Base-by-base conservation (phyloP, 2,797 vertebrate species). In the Pangasius krempfi region DNA sequence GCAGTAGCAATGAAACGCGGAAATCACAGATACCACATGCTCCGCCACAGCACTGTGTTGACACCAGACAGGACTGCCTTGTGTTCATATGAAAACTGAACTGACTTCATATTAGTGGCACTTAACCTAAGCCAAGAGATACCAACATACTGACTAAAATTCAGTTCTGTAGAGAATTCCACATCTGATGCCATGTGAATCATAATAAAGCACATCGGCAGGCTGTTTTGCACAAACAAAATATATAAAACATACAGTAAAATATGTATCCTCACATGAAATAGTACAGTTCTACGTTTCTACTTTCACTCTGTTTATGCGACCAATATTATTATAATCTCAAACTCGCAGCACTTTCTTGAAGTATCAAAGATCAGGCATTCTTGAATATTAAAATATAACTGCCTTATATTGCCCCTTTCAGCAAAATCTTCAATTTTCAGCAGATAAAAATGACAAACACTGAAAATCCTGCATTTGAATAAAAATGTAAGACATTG, bases 11-110 rank as follows among this genome's bases (percentile, higher is more conserved):
- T 30, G n/a, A 30, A 76, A 18, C n/a, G 40, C 73, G 8, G 60
- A 86, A 89, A 87, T 88, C 73, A 33, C 56, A 87, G 22, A 25
- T 50, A 87, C 68, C 78, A 78, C 82, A 89, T 90, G 80, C 87
- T 84, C 72, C 33, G 86, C 66, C 82, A 90, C 85, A 89, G 47
- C 62, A 79, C n/a, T 22, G 52, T 20, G 8, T 27, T 40, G 33
- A 60, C 33, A 81, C 30, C 79, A 85, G 76, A 83, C 58, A 70
- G 70, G 73, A 78, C 87, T 58, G 50, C 40, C 33, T 1, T 54
- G 47, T 25, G 58, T n/a, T 58, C 50, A 90, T 84, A 80, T 83
- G 60, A 83, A 89, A 89, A 75, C 78, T 33, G n/a, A 79, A 76
- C 44, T 50, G 75, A n/a, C 76, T 62, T 73, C 50, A 70, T 47